These are phyloP conservation scores for Tetramorium bicarinatum DNA, from an alignment of 2,888 invertebrate species.

Conservation along the genomic window DNA sequence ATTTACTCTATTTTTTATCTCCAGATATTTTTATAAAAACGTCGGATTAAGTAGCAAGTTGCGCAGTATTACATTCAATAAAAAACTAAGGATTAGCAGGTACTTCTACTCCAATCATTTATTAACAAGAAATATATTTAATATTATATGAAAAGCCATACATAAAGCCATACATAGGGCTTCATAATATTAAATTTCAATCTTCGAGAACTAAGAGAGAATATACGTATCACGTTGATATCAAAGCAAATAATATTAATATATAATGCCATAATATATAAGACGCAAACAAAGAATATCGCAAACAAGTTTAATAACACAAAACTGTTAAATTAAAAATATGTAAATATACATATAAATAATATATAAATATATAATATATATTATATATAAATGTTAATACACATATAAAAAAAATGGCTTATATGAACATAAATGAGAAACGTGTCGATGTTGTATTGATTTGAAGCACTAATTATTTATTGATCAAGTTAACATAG, in stretches of 20 bases:
- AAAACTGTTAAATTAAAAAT: too few relatives aligned
- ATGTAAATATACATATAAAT: background rate
- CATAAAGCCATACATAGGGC: background rate
- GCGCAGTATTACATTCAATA: background rate
- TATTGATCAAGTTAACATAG: background rate
- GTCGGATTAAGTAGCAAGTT: constrained; percentile 14
- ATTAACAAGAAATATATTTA: constrained; percentile 3
- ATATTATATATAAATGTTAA: too few relatives aligned
- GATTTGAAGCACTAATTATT: background rate
- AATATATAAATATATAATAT: too few relatives aligned
- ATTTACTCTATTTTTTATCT: background rate
- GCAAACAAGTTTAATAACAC: too few relatives aligned
- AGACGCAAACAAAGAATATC: too few relatives aligned
- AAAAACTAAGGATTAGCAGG: constrained; percentile 9
- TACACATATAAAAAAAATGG: background rate
- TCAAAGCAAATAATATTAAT: constrained; percentile 14
- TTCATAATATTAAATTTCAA: constrained; percentile 32
- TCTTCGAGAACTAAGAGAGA: background rate
- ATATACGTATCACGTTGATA: constrained; percentile 12
- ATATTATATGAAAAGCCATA: too few relatives aligned
- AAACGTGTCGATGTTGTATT: background rate
- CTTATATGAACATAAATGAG: background rate
- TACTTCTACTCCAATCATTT: constrained; percentile 40
- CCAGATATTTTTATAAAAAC: constrained; percentile 8
- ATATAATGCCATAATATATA: background rate